phyloP scores from a whole-genome alignment of 2,888 invertebrate species.

The Nomada hirtipes region DNA sequence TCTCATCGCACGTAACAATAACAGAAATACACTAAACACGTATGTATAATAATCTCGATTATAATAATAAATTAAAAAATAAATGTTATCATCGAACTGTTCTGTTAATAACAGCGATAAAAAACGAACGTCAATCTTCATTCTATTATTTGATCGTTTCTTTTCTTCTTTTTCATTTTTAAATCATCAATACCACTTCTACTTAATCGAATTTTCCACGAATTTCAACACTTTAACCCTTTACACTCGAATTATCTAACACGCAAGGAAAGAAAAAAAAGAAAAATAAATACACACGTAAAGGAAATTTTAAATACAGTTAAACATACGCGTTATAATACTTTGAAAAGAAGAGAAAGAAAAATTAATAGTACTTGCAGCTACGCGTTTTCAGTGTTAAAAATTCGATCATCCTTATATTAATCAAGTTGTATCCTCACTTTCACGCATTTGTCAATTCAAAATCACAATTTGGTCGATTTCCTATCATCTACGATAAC shows the following conservation, averaged over 20 bases:
- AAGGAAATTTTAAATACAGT: conserved; percentile 17
- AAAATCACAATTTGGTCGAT: conserved; percentile 24
- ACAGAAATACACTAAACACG: conserved; percentile 57
- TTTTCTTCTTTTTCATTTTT: conserved; percentile 2
- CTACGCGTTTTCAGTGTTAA: background rate
- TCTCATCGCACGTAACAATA: conserved; percentile 63
- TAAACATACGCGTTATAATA: conserved; percentile 22
- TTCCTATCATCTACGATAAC: conserved; percentile 12
- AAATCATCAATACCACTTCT: conserved; percentile 27
- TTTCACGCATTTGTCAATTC: conserved; percentile 2
- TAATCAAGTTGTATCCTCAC: background rate
- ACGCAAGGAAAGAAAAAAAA: background rate
- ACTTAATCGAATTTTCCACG: conserved; percentile 10
- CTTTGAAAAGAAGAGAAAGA: background rate
- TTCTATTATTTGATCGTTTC: conserved; percentile 22
- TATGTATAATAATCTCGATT: conserved; percentile 27
- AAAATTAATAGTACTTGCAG: background rate
- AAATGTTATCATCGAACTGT: conserved; percentile 59
- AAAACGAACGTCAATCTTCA: conserved; percentile 38
- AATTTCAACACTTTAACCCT: conserved; percentile 44
- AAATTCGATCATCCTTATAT: background rate
- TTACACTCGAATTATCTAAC: conserved; percentile 30
- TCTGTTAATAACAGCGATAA: conserved; percentile 57
- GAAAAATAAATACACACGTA: conserved; percentile 12
- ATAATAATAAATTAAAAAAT: conserved; percentile 62